Evolutionary conservation across 1,140 invertebrate genomes (phyloP).

Genomic region (Drosophila micromelanica): DNA sequence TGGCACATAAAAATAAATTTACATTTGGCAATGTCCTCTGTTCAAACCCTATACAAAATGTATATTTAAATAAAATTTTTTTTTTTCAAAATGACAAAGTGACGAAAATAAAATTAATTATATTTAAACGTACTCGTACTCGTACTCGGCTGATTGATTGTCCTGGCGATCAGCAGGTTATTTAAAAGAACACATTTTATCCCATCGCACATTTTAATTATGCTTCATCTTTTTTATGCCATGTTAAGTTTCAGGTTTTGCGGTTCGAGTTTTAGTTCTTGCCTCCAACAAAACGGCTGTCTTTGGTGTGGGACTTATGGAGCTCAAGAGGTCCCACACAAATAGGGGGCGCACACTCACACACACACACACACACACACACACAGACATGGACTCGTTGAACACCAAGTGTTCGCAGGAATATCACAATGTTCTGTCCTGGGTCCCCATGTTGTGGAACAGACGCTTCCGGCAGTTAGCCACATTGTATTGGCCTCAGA

Average conservation of each 20-base stretch:
- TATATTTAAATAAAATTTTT: too few species aligned
- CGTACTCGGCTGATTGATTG: background rate
- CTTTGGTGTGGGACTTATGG: constrained; percentile 32
- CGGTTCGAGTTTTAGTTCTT: background rate
- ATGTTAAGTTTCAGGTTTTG: background rate
- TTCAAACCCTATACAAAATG: too few species aligned
- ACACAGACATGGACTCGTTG: too few species aligned
- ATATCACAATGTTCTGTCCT: background rate
- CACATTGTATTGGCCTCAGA: too few species aligned
- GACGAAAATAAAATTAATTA: too few species aligned
- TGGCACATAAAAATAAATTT: too few species aligned
- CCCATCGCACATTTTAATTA: constrained; percentile 68
- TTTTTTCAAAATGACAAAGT: too few species aligned
- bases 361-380: constrained; percentile 18
- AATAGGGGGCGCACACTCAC: constrained; percentile 31
- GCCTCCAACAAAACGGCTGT: constrained; percentile 31
- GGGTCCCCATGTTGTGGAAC: too few species aligned
- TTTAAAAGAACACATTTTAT: constrained; percentile 58
- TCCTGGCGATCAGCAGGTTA: background rate
- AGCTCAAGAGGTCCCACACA: constrained; percentile 20
- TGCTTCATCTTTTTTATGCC: constrained; percentile 61
- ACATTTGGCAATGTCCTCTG: too few species aligned
- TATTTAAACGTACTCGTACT: too few species aligned
- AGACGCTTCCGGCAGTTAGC: too few species aligned
- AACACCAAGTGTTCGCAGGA: background rate